Conservation (phyloP, 2,797 vertebrate species). For the Hippopotamyrus pictus region DNA sequence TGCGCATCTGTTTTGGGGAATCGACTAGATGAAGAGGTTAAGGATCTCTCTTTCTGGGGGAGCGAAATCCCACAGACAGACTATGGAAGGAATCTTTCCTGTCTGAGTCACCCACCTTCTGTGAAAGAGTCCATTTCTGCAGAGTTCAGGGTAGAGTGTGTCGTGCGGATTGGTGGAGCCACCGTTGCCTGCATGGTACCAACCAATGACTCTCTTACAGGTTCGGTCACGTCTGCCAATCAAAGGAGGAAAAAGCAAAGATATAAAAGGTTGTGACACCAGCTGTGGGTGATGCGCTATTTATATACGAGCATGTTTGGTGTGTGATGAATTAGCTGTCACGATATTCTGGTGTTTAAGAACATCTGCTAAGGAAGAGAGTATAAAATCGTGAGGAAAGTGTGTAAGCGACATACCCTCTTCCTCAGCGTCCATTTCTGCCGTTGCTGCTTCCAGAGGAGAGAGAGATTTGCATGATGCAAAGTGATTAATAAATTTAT, state of each 20-base stretch:
- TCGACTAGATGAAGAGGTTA: neutral
- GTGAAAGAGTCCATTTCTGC: neutral
- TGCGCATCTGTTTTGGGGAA: neutral
- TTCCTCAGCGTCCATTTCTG: neutral
- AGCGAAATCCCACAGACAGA: neutral
- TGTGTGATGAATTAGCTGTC: neutral
- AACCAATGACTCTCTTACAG: conserved; percentile 1
- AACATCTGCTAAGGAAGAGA: neutral
- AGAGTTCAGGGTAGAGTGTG: neutral
- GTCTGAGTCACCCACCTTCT: conserved; percentile 3
- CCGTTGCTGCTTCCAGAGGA: neutral
- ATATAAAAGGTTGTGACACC: neutral
- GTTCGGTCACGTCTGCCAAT: neutral
- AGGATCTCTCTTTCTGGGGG: neutral
- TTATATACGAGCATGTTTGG: neutral
- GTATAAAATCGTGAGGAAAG: neutral
- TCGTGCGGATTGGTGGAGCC: neutral
- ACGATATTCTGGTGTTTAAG: neutral
- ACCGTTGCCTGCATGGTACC: neutral
- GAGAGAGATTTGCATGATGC: neutral
- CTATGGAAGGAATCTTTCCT: neutral
- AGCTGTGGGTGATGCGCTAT: neutral
- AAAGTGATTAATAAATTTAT: neutral
- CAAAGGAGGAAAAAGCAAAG: neutral
- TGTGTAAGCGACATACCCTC: neutral